Evolutionary conservation across 1,140 invertebrate genomes (phyloP), one percentile per base, ranked within the genome.

Genomic region (Monochamus saltuarius): DNA sequence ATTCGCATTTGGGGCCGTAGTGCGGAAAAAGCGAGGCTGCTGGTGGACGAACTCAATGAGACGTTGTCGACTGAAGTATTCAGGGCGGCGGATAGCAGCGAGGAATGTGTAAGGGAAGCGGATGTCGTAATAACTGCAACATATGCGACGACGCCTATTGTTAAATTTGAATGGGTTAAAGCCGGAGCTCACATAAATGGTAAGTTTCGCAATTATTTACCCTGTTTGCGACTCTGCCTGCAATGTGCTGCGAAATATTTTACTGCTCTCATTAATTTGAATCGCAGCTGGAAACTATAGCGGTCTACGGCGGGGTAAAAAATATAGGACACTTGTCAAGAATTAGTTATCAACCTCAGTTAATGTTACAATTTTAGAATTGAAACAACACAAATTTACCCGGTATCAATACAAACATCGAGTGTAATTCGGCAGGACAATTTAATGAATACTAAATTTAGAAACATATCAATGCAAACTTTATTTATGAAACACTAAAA

Each of bases 111-210:
- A 4, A 70, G 68, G 59, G 73, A 75, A 64, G 84, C 83, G 42
- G 83, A 85, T 74, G 76, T 84, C 10, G 80, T 85, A 47, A 73
- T 82, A 10, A 84, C 82, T 11, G 79, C 79, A 0, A 84, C 83
- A 3, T 65, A 62, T 37, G 66, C 79, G 8, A 65, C 52, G 13
- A 70, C 66, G 49, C 79, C 81, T 9, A 69, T 85, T n/a, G 52
- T 85, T 7, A 61, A 77, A 49, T 64, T 64, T 10, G 72, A 76
- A 40, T 83, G 80, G 80, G 64, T 85, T 2, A 83, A 83, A 75
- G 57, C 68, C 4, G 79, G 78, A 40, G 80, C 77, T 52, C 81
- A 83, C 59, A 72, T 75, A 46, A 72, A 72, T 56, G 71, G 71
- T 74, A 66, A 56, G 34, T 51, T 9, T 29, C 22, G 22, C 22